These are phyloP conservation scores for Ctenoplectra terminalis DNA, from an alignment of 1,140 invertebrate species.

Conservation along the genomic window DNA sequence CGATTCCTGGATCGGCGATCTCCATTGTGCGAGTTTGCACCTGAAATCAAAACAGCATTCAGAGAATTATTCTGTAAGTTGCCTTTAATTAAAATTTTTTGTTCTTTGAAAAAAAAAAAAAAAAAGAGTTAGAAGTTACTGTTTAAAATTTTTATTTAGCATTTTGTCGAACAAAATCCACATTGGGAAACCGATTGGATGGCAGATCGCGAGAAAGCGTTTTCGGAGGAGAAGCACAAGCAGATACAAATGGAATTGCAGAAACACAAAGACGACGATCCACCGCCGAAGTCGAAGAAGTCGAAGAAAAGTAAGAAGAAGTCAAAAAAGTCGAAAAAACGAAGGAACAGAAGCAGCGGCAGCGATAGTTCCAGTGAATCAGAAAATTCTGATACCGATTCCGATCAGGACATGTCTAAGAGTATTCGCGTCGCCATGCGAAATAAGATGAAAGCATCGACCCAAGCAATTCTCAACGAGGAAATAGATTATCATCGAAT, in stretches of 20 bases:
- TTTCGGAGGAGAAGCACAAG: conserved; percentile 82
- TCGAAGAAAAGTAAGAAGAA: conserved; percentile 85
- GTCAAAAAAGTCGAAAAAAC: conserved; percentile 85
- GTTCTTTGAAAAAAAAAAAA: not conserved
- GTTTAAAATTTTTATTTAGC: conserved; percentile 80
- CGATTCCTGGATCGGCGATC: conserved; percentile 92
- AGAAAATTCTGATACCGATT: conserved; percentile 83
- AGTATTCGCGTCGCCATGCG: conserved; percentile 88
- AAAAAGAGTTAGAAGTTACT: not conserved
- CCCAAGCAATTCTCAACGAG: conserved; percentile 81
- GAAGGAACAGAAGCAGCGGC: conserved; percentile 82
- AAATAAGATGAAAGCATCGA: conserved; percentile 83
- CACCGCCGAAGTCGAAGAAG: conserved; percentile 73
- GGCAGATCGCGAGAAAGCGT: conserved; percentile 89
- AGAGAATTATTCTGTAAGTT: conserved; percentile 90
- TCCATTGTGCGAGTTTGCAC: conserved; percentile 92
- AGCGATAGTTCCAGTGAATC: conserved; percentile 82
- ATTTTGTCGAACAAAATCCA: conserved; percentile 90
- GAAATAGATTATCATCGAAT: conserved; percentile 78
- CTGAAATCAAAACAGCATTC: conserved; percentile 90
- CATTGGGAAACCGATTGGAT: conserved; percentile 94
- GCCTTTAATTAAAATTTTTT: not conserved
- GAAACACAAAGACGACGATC: conserved; percentile 80
- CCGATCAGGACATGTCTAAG: conserved; percentile 83
- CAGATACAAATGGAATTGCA: conserved; percentile 79